Evolutionary conservation across 2,888 invertebrate species (phyloP), one percentile per base, ranked within the genome.

Genomic region (Orthosia gracilis): DNA sequence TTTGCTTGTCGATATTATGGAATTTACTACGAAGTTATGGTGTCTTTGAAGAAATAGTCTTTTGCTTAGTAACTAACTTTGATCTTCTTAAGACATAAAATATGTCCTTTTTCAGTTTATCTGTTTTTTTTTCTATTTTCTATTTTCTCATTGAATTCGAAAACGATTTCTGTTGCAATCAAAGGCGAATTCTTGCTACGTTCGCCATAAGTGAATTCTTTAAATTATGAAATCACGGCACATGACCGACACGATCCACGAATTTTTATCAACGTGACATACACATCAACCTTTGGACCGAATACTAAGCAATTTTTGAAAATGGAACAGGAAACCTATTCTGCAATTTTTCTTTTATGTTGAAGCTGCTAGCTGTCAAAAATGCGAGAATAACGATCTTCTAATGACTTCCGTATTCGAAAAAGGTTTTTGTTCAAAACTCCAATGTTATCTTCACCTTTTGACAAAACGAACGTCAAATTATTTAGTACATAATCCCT

Each of bases 161-260:
- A 26, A 68, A 74, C 5, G 9, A 40, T 40, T 40, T 40, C 0
- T 4, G 23, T 55, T 47, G 1, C 18, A 63, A 61, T 31, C n/a
- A 40, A 71, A 71, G 13, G n/a, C 9, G 23, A 71, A 76, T 72
- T 59, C 70, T 50, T 49, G 47, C 21, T 76, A 71, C 62, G 58
- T 73, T n/a, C 55, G 72, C 58, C 70, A 66, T 58, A 55, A 26
- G 54, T 49, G 50, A 62, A 68, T 59, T 65, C 49, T 78, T 31
- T 59, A 88, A 61, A 61, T 93, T 92, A 91, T 90, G 91, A 92
- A 93, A 93, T 83, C 86, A 83, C 81, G 76, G 86, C 88, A 86
- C 89, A 89, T 89, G 82, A 74, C 66, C 80, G 86, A 89, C 87
- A 91, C 91, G 88, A 84, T 83, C 86, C 87, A 87, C 88, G 91